Evolutionary conservation across 2,888 invertebrate genomes (phyloP).

Genomic region (Portevinia maculata): DNA sequence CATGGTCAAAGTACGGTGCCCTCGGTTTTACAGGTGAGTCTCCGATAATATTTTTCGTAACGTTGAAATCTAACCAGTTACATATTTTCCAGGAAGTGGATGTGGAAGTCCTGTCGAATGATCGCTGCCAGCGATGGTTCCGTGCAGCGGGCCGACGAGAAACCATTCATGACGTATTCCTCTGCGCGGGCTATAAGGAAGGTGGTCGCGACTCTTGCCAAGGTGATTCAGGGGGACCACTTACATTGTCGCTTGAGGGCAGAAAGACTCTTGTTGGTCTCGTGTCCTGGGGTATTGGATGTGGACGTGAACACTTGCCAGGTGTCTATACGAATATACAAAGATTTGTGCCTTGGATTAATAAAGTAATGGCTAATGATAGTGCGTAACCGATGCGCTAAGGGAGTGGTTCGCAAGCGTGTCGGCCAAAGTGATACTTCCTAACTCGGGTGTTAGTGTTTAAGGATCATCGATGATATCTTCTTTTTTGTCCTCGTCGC

Average conservation of each 20-base stretch:
- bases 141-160: slow-evolving; percentile 94
- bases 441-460: slow-evolving; percentile 72
- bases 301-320: slow-evolving; percentile 94
- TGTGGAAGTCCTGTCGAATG: slow-evolving; percentile 94
- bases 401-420: slow-evolving; percentile 13
- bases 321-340: slow-evolving; percentile 97
- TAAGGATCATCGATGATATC: slow-evolving; percentile 56
- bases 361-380: slow-evolving; percentile 88
- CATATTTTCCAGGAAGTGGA: slow-evolving; percentile 87
- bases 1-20: slow-evolving; percentile 95
- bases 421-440: slow-evolving; percentile 72
- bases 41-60: fast-evolving
- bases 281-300: slow-evolving; percentile 95
- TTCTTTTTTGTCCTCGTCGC: slow-evolving; percentile 21
- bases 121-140: slow-evolving; percentile 96
- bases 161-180: slow-evolving; percentile 95
- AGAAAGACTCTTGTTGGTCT: slow-evolving; percentile 93
- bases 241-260: slow-evolving; percentile 93
- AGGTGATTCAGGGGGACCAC: slow-evolving; percentile 93
- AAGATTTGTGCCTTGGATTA: slow-evolving; percentile 95
- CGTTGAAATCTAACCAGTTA: not conserved
- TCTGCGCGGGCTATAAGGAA: slow-evolving; percentile 97
- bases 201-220: slow-evolving; percentile 90
- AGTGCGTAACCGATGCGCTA: slow-evolving; percentile 78
- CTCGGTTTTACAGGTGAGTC: slow-evolving; percentile 88